phyloP scores from a whole-genome alignment of 37 sponge, comb jelly and placozoan species.

The Beroe ovata region DNA sequence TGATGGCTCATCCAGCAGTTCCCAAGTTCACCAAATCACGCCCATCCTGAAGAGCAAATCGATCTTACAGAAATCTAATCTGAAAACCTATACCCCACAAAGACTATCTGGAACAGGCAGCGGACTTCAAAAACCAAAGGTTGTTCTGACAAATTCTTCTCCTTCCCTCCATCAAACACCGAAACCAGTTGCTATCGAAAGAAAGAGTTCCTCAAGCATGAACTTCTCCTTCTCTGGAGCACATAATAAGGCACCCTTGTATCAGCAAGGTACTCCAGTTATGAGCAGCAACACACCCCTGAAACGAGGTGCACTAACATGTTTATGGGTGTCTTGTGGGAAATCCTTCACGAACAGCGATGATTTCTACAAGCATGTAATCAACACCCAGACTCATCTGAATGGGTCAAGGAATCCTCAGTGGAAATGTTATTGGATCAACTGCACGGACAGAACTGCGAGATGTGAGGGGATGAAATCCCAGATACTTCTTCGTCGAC shows the following conservation, averaged over 20 bases:
- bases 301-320: not conserved
- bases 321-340: not conserved
- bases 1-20: not conserved
- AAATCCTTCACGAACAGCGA: not conserved
- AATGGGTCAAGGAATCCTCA: not conserved
- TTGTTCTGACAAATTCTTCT: not conserved
- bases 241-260: not conserved
- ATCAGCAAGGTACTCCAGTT: not conserved
- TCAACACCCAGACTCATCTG: conserved; percentile 18
- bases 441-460: not conserved
- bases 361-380: conserved; percentile 14
- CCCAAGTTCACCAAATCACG: not conserved
- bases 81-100: not conserved
- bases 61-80: not conserved
- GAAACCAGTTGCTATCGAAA: not conserved
- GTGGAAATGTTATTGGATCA: conserved; percentile 19
- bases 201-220: not conserved
- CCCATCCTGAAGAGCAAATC: not conserved
- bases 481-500: not conserved
- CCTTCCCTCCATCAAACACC: not conserved
- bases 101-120: not conserved
- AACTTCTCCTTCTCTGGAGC: not conserved
- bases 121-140: not conserved
- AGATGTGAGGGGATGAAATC: not conserved
- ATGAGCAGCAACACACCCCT: not conserved